Evolutionary conservation across 1,140 invertebrate species (phyloP).

Genomic region (Limonius californicus): DNA sequence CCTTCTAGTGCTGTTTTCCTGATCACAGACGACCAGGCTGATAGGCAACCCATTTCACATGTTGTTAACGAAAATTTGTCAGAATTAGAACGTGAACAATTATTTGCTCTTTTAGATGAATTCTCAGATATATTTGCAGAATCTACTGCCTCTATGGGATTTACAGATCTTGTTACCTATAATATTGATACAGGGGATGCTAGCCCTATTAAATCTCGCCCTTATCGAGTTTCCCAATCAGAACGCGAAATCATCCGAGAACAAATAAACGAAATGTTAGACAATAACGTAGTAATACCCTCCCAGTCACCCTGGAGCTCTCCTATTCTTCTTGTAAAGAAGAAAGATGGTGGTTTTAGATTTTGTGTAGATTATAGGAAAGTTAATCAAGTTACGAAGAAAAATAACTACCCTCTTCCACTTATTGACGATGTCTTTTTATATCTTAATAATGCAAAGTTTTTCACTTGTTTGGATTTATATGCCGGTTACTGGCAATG

Average conservation of each 20-base stretch:
- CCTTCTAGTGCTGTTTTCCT: too few relatives aligned
- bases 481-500: constrained; percentile 51
- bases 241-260: constrained; percentile 28
- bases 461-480: constrained; percentile 45
- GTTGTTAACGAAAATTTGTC: not conserved
- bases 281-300: constrained; percentile 7
- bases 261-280: constrained; percentile 31
- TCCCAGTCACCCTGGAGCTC: constrained; percentile 19
- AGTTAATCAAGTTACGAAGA: constrained; percentile 45
- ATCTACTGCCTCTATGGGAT: not conserved
- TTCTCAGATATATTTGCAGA: constrained; percentile 9
- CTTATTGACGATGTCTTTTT: constrained; percentile 48
- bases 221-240: constrained; percentile 30
- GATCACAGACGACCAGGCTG: too few relatives aligned
- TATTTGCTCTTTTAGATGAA: not conserved
- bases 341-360: constrained; percentile 20
- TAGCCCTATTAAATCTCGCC: constrained; percentile 27
- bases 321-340: constrained; percentile 23
- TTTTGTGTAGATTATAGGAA: constrained; percentile 27
- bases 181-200: not conserved
- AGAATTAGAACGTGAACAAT: not conserved
- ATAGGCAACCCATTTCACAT: not conserved
- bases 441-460: constrained; percentile 36
- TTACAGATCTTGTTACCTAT: not conserved
- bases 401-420: constrained; percentile 49